phyloP scores from a whole-genome alignment of 2,113 vertebrate species.

The Chaetodon trifascialis region DNA sequence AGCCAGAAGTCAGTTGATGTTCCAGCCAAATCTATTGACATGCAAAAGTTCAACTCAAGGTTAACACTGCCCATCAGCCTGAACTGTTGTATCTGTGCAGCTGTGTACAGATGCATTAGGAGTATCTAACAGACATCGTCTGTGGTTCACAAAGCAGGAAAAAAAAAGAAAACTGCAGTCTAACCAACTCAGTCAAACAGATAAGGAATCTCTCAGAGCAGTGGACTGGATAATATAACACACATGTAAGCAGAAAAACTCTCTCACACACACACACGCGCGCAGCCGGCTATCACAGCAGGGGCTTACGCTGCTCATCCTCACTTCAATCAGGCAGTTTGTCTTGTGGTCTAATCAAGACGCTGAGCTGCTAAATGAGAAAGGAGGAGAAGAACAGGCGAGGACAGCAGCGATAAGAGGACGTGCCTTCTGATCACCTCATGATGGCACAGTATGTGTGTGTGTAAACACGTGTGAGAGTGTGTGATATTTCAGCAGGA shows the following conservation, averaged over 20 bases:
- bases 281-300: conserved; percentile 8
- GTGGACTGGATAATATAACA: conserved; percentile 36
- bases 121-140: neutral
- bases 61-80: neutral
- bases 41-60: conserved; percentile 30
- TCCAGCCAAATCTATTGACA: conserved; percentile 20
- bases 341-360: conserved; percentile 55
- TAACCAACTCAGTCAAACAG: conserved; percentile 22
- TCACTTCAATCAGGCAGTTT: conserved; percentile 62
- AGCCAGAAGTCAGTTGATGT: neutral
- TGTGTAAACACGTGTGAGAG: conserved; percentile 1
- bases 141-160: neutral
- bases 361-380: conserved; percentile 46
- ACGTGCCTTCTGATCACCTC: conserved; percentile 34
- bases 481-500: conserved; percentile 33
- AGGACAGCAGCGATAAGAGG: conserved; percentile 33
- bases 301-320: conserved; percentile 49
- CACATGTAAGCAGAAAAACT: neutral
- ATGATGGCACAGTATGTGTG: neutral
- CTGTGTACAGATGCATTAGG: neutral
- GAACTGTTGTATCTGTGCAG: neutral
- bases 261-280: neutral
- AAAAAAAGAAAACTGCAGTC: conserved; percentile 15
- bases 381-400: conserved; percentile 19
- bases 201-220: conserved; percentile 44